Evolutionary conservation across 2,113 vertebrate species (phyloP).

Genomic region (Azemiops feae): DNA sequence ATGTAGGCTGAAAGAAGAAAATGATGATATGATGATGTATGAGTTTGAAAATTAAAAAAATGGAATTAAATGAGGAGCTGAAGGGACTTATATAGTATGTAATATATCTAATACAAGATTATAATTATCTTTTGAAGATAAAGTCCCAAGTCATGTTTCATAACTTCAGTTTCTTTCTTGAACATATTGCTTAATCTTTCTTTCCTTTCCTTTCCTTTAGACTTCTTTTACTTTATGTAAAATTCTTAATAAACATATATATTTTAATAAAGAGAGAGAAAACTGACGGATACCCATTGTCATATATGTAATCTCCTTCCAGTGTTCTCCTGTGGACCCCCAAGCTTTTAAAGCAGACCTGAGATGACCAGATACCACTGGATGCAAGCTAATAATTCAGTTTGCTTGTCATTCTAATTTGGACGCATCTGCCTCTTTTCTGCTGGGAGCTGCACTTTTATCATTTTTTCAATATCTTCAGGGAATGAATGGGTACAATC

Average conservation of each 20-base stretch:
- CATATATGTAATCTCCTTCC: background rate
- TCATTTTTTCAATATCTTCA: background rate
- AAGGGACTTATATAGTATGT: background rate
- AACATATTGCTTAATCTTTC: background rate
- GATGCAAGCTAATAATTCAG: background rate
- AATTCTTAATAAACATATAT: background rate
- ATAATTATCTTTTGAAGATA: background rate
- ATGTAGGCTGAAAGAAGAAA: background rate
- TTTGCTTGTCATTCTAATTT: background rate
- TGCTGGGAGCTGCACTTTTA: background rate
- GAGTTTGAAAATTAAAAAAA: background rate
- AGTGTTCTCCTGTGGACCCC: background rate
- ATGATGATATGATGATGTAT: background rate
- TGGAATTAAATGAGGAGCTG: background rate
- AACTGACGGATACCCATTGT: background rate
- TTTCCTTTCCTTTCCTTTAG: background rate
- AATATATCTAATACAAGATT: background rate
- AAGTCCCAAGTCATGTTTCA: background rate
- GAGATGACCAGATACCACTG: background rate
- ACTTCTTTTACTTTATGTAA: background rate
- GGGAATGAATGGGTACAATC: background rate
- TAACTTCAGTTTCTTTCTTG: background rate
- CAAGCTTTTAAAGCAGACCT: background rate
- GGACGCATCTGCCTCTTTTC: background rate
- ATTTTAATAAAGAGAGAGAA: background rate